Evolutionary conservation across 2,797 vertebrate genomes (phyloP), one percentile per base, ranked within the genome.

Genomic region (Pteropus rufus): DNA sequence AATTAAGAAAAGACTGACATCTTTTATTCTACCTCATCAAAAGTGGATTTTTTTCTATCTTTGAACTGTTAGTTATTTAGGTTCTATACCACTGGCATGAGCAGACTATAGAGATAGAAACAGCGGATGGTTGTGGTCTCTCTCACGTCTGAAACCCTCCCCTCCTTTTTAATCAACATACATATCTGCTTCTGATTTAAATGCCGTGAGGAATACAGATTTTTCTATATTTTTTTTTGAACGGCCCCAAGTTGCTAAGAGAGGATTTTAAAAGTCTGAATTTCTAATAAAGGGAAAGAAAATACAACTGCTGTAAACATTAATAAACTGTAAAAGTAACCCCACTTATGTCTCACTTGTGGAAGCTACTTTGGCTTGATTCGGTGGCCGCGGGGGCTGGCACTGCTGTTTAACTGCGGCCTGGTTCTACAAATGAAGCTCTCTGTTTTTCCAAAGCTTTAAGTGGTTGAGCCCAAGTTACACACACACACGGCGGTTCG

Each of bases 281-380:
- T 93, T 89, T 89, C 76, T 92, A 81, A 83, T 36, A 58, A 93
- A 65, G 31, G 56, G 12, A 89, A 92, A 95, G 24, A 93, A 91
- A 93, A 77, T 10, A 10, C 12, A 96, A 69, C 18, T 62, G 18
- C 15, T 85, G 2, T 54, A 75, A 84, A 94, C 69, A 91, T n/a
- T 36, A 72, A 69, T 7, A 94, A 89, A 72, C 36, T 49, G 0
- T 56, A 36, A 54, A 83, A 67, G 34, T 69, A 58, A 69, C 31
- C 12, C 16, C 14, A 44, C 10, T 90, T 79, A 39, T 31, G 39
- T 76, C 58, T 92, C 29, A 54, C 12, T n/a, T 54, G 18, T 81
- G n/a, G 44, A 67, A 60, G 36, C 10, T 46, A 46, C 34, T 90
- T 21, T 26, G 16, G 86, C 16, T 89, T 62, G n/a, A 72, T 58